phyloP scores from a whole-genome alignment of 2,113 vertebrate genomes.

The Hippolais icterina region DNA sequence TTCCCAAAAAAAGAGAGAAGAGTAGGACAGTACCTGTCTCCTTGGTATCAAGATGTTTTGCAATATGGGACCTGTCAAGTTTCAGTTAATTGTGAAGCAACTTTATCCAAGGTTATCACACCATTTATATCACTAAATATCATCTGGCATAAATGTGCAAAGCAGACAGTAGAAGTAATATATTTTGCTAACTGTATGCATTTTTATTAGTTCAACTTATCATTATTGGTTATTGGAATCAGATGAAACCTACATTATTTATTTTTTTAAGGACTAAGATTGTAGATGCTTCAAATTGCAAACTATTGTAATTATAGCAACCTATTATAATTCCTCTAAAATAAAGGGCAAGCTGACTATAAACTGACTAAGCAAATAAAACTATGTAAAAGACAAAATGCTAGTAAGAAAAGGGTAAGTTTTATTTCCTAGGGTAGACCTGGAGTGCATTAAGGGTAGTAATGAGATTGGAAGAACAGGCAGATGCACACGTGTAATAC shows the following conservation, averaged over 20 bases:
- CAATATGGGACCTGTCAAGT: not conserved
- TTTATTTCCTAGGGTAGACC: constrained; percentile 29
- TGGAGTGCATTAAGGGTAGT: constrained; percentile 19
- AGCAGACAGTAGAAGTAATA: not conserved
- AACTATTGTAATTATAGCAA: constrained; percentile 30
- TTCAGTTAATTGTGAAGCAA: not conserved
- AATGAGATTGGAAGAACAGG: not conserved
- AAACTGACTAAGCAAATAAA: constrained; percentile 48
- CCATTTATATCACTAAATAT: not conserved
- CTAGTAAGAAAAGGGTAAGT: constrained; percentile 26
- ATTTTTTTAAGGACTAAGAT: constrained; percentile 15
- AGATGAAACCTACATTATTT: not conserved
- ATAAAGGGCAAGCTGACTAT: constrained; percentile 42
- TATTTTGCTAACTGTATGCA: not conserved
- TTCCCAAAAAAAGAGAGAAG: not conserved
- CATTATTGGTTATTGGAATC: not conserved
- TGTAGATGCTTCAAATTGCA: not conserved
- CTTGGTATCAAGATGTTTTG: not conserved
- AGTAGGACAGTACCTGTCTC: not conserved
- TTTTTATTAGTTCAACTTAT: not conserved
- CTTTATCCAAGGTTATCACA: not conserved
- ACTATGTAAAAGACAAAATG: constrained; percentile 22
- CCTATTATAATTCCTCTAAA: constrained; percentile 1
- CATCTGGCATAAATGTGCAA: not conserved
- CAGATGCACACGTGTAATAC: not conserved